Evolutionary conservation across 2,888 invertebrate genomes (phyloP).

Genomic region (Maniola hyperantus): DNA sequence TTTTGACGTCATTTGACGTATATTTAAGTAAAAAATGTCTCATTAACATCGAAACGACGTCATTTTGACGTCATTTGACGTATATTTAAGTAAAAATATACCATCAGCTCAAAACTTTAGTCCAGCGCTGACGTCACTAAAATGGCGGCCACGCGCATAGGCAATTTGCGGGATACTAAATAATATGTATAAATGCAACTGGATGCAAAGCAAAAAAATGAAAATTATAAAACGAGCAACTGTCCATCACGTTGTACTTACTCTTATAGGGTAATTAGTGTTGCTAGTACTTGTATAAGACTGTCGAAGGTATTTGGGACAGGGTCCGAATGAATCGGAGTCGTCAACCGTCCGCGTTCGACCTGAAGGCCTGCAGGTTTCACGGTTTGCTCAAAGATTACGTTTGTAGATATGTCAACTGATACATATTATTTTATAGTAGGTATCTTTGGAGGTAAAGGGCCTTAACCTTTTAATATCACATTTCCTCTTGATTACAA

Average conservation of each 20-base stretch:
- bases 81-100: no score
- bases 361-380: slow-evolving; percentile 63
- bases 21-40: no score
- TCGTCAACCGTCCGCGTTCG: slow-evolving; percentile 65
- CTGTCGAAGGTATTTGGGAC: slow-evolving; percentile 53
- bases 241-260: slow-evolving; percentile 25
- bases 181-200: no score
- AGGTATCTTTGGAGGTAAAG: not conserved
- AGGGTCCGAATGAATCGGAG: slow-evolving; percentile 56
- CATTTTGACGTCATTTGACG: no score
- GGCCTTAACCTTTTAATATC: not conserved
- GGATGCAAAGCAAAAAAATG: not conserved
- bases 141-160: no score
- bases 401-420: slow-evolving; percentile 35
- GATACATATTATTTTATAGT: not conserved
- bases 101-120: no score
- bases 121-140: no score
- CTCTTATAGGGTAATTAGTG: slow-evolving; percentile 29
- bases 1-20: no score
- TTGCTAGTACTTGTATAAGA: slow-evolving; percentile 42
- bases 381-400: slow-evolving; percentile 49
- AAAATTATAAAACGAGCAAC: slow-evolving; percentile 16
- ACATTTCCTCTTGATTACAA: not conserved
- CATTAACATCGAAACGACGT: no score
- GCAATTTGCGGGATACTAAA: no score